Conservation (phyloP, 2,113 vertebrate species). For the Labrus mixtus region DNA sequence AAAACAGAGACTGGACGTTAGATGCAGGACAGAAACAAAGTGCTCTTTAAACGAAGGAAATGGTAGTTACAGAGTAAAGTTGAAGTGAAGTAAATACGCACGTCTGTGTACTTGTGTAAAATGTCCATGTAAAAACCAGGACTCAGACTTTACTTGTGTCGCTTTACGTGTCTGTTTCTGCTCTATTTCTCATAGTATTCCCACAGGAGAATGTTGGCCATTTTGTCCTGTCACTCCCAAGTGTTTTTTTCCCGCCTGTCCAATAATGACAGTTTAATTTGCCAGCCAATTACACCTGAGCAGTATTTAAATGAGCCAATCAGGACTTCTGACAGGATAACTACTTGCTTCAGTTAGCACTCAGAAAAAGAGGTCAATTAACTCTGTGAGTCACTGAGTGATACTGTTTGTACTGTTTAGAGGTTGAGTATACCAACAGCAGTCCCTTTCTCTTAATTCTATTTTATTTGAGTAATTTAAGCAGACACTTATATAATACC, state of each 20-base stretch:
- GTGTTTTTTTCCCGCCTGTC: slow-evolving; percentile 76
- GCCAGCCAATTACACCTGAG: slow-evolving; percentile 88
- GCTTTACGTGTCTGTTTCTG: slow-evolving; percentile 25
- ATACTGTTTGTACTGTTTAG: too few relatives aligned
- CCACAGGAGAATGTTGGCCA: slow-evolving; percentile 67
- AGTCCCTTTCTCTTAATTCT: too few relatives aligned
- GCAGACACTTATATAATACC: too few relatives aligned
- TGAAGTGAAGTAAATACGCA: background rate
- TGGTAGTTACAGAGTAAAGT: background rate
- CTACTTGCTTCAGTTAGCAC: slow-evolving; percentile 73
- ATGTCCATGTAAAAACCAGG: too few relatives aligned
- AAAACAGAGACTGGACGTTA: slow-evolving; percentile 53
- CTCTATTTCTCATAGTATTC: slow-evolving; percentile 67
- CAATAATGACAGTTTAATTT: slow-evolving; percentile 92
- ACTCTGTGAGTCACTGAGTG: slow-evolving; percentile 41
- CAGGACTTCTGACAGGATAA: slow-evolving; percentile 79
- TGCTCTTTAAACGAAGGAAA: background rate
- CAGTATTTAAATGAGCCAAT: slow-evolving; percentile 91
- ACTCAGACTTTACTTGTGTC: slow-evolving; percentile 19
- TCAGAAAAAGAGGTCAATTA: slow-evolving; percentile 71
- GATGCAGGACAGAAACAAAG: slow-evolving; percentile 13
- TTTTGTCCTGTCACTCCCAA: slow-evolving; percentile 79
- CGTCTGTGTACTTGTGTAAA: background rate
- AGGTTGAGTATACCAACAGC: too few relatives aligned
- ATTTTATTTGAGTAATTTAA: too few relatives aligned